These are phyloP conservation scores for Aleiodes leptofemur DNA, from an alignment of 2,888 invertebrate genomes.

Conservation along the genomic window DNA sequence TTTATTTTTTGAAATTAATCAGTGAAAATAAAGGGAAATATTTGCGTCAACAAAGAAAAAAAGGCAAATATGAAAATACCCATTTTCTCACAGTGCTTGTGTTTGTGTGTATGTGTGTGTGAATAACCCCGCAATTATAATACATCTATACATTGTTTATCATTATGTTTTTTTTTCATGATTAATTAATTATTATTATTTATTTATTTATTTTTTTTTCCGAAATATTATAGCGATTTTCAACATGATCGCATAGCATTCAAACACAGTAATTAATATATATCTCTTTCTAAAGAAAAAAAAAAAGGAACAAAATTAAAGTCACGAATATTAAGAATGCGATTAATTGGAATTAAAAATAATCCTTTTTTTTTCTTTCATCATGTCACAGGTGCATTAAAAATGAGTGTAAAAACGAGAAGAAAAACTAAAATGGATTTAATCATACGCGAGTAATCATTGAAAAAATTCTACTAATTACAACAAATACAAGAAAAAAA, in stretches of 20 bases:
- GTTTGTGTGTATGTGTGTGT: neutral
- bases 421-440: conserved; percentile 18
- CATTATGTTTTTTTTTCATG: no score
- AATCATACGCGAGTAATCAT: conserved; percentile 35
- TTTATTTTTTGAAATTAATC: neutral
- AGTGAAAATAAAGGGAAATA: neutral
- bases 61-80: conserved; percentile 27
- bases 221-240: conserved; percentile 16
- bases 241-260: conserved; percentile 4
- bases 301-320: conserved; percentile 9
- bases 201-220: neutral
- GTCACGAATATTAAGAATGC: conserved; percentile 15
- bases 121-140: conserved; percentile 28
- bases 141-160: conserved; percentile 8
- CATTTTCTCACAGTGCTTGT: conserved; percentile 4
- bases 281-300: neutral
- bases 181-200: no score
- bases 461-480: conserved; percentile 13
- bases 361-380: neutral
- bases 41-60: neutral
- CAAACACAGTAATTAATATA: neutral
- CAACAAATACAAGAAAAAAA: conserved; percentile 35
- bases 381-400: conserved; percentile 60
- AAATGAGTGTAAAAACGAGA: conserved; percentile 52
- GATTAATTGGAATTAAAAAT: conserved; percentile 21